A percentile compares a stretch with the other conserved stretches of the same genome.
Conservation (phyloP, 2,113 vertebrate species). For the Pomatorhinus ruficollis region DNA sequence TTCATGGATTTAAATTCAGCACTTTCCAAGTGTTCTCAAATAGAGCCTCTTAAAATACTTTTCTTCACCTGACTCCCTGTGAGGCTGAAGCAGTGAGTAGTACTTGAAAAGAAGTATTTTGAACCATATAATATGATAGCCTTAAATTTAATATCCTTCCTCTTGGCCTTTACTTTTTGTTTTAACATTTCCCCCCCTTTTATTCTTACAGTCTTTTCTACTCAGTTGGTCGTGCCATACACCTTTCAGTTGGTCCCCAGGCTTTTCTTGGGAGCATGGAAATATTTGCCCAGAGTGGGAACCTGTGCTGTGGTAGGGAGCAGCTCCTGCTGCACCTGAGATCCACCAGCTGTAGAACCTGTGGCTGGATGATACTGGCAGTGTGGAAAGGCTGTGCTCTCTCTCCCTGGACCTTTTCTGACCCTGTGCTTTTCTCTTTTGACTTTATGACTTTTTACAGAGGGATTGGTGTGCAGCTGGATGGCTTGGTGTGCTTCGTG, state of each 20-base stretch:
- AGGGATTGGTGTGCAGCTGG: accelerated
- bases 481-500: accelerated
- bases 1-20: background rate
- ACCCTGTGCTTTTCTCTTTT: background rate
- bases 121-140: background rate
- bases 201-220: background rate
- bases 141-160: background rate
- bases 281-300: background rate
- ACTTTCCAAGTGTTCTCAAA: background rate
- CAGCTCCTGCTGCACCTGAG: background rate
- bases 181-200: accelerated
- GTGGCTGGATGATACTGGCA: background rate
- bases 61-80: background rate
- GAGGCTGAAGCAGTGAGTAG: background rate
- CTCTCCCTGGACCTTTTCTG: background rate
- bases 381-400: background rate
- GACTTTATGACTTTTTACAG: background rate
- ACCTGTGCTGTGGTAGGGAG: background rate
- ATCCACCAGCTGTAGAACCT: background rate
- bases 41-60: background rate
- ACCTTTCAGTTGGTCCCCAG: background rate
- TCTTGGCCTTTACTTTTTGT: background rate
- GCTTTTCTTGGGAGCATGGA: background rate
- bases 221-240: accelerated
- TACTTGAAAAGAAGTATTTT: background rate